Evolutionary conservation across 2,797 vertebrate species (phyloP).

Genomic region (Tragelaphus eurycerus): DNA sequence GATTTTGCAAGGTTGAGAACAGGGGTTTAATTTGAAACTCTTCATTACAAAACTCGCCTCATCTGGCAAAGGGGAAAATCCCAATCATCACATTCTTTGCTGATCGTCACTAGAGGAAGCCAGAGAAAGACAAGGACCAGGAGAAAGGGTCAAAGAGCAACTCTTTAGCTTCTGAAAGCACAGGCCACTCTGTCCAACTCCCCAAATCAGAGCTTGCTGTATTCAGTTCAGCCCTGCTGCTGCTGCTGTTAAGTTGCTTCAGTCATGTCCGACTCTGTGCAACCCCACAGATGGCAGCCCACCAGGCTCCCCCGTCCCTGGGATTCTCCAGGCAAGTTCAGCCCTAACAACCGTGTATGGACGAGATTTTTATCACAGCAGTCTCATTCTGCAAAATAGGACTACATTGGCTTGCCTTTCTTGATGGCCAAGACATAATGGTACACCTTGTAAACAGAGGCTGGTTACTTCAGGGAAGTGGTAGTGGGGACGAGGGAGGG

Average conservation of each 20-base stretch:
- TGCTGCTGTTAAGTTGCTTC: too few relatives aligned
- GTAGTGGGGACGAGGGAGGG: background rate
- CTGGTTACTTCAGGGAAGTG: background rate
- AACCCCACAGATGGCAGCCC: too few relatives aligned
- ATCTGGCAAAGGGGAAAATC: background rate
- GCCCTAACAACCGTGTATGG: conserved; percentile 21
- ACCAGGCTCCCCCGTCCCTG: too few relatives aligned
- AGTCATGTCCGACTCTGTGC: too few relatives aligned
- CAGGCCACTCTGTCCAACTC: background rate
- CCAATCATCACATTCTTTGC: background rate
- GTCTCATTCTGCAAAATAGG: conserved; percentile 53
- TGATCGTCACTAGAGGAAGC: background rate
- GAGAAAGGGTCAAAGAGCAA: background rate
- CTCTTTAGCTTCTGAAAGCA: background rate
- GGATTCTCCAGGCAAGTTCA: background rate
- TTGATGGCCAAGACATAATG: conserved; percentile 69
- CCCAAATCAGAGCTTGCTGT: conserved; percentile 7
- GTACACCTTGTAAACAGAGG: conserved; percentile 67
- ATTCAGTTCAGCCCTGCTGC: background rate
- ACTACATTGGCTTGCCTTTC: conserved; percentile 54
- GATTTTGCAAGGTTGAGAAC: background rate
- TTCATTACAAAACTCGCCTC: background rate
- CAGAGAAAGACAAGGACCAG: background rate
- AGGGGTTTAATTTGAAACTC: background rate
- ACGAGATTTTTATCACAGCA: conserved; percentile 28